These are phyloP conservation scores for Perca fluviatilis DNA, from an alignment of 2,113 vertebrate species.

Conservation along the genomic window DNA sequence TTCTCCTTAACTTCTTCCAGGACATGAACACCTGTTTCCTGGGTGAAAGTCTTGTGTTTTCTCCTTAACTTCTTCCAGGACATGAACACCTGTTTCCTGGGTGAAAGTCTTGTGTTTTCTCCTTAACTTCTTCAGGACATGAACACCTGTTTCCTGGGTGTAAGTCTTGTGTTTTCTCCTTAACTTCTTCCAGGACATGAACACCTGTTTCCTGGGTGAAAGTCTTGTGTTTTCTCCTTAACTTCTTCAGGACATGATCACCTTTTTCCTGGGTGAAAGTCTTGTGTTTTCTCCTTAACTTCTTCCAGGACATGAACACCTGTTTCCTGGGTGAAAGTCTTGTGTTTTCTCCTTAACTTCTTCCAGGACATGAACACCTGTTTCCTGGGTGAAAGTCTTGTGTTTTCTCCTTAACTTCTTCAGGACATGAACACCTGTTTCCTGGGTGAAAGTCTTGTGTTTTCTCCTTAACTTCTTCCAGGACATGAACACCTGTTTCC, in stretches of 20 bases:
- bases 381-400: rapidly evolving
- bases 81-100: rapidly evolving
- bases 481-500: rapidly evolving
- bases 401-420: rapidly evolving
- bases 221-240: rapidly evolving
- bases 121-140: rapidly evolving
- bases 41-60: rapidly evolving
- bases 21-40: rapidly evolving
- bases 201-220: rapidly evolving
- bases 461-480: rapidly evolving
- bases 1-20: rapidly evolving
- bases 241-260: rapidly evolving
- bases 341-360: rapidly evolving
- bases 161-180: rapidly evolving
- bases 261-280: rapidly evolving
- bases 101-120: rapidly evolving
- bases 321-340: rapidly evolving
- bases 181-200: rapidly evolving
- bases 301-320: rapidly evolving
- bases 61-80: rapidly evolving
- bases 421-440: rapidly evolving
- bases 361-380: rapidly evolving
- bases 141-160: rapidly evolving
- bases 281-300: rapidly evolving
- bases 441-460: rapidly evolving